A percentile compares a stretch with the other conserved stretches of the same genome.
Conservation (phyloP, 2,888 invertebrate species). For the Subacronicta megacephala region DNA sequence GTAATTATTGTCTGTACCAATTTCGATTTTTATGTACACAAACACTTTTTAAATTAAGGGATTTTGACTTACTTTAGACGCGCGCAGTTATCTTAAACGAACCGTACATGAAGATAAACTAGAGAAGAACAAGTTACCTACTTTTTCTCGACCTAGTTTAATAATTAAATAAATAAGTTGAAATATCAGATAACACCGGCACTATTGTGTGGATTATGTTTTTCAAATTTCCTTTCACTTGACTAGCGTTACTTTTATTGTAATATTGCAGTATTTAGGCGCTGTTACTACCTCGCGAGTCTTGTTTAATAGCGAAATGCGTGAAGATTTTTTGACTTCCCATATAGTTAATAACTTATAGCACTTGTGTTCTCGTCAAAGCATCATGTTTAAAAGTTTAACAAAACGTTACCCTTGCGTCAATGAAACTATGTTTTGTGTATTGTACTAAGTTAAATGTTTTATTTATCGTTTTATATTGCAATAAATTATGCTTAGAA, state of each 20-base stretch:
- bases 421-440: conserved; percentile 9
- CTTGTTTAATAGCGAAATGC: not conserved
- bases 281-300: not conserved
- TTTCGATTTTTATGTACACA: too few relatives aligned
- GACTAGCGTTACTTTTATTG: not conserved
- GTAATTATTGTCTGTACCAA: too few relatives aligned
- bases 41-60: too few relatives aligned
- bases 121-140: too few relatives aligned
- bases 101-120: too few relatives aligned
- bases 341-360: not conserved
- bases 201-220: not conserved
- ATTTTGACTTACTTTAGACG: too few relatives aligned
- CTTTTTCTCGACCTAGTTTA: too few relatives aligned
- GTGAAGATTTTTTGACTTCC: not conserved
- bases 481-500: conserved; percentile 59
- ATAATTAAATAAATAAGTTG: too few relatives aligned
- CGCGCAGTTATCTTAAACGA: too few relatives aligned
- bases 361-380: too few relatives aligned
- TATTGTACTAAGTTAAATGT: conserved; percentile 36
- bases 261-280: not conserved
- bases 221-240: not conserved
- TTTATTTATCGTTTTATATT: conserved; percentile 63
- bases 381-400: too few relatives aligned
- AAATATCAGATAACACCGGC: not conserved
- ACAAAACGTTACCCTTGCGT: conserved; percentile 15